phyloP scores from a whole-genome alignment of 2,888 invertebrate species.

The Zhuqinia jingwanae region DNA sequence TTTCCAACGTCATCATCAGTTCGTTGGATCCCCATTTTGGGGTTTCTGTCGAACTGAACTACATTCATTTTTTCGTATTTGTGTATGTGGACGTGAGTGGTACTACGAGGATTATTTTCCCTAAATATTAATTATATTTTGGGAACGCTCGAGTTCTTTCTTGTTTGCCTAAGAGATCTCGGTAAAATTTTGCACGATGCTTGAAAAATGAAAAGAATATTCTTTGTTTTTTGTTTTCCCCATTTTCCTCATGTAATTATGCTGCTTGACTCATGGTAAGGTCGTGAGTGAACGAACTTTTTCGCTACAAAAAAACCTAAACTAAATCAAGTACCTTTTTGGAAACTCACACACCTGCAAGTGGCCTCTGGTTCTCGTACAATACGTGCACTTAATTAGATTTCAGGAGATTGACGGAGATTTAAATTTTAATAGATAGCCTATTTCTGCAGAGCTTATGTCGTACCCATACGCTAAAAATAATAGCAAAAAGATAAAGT shows the following conservation, averaged over 20 bases:
- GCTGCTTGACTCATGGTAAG: not conserved
- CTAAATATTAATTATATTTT: not conserved
- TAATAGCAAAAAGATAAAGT: not conserved
- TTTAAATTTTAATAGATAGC: conserved; percentile 32
- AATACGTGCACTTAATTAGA: conserved; percentile 31
- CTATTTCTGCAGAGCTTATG: not conserved
- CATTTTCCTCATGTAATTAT: too few relatives aligned
- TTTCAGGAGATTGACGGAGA: conserved; percentile 33
- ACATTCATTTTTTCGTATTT: not conserved
- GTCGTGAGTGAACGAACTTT: too few relatives aligned
- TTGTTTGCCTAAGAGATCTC: conserved; percentile 7
- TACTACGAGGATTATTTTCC: not conserved
- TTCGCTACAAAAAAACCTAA: too few relatives aligned
- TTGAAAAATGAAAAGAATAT: too few relatives aligned
- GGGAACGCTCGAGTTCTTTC: too few relatives aligned
- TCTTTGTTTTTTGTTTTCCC: too few relatives aligned
- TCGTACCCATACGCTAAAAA: not conserved
- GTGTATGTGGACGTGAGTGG: not conserved
- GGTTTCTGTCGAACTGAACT: too few relatives aligned
- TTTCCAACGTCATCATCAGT: not conserved
- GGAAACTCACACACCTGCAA: too few relatives aligned
- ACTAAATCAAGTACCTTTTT: too few relatives aligned
- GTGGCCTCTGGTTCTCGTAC: not conserved
- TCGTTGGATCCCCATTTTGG: too few relatives aligned
- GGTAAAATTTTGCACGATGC: not conserved